Conservation (phyloP, 1,140 invertebrate species). For the Steinernema feltiae region DNA sequence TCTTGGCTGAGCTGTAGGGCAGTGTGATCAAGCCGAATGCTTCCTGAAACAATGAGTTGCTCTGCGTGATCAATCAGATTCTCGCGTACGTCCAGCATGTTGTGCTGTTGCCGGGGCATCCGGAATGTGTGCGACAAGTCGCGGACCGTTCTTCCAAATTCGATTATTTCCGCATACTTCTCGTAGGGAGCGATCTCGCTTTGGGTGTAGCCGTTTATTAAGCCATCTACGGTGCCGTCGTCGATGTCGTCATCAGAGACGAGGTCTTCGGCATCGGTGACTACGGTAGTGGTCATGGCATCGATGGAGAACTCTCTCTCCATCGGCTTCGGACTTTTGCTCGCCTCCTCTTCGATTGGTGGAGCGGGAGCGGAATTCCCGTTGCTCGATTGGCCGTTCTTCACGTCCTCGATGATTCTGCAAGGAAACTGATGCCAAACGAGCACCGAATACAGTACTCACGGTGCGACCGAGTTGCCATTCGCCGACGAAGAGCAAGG, state of each 20-base stretch:
- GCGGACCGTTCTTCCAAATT: neutral
- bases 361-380: neutral
- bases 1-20: slow-evolving; percentile 7
- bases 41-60: slow-evolving; percentile 16
- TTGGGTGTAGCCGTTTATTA: neutral
- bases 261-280: neutral
- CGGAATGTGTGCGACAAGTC: neutral
- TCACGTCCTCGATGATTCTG: neutral
- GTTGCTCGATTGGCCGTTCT: neutral
- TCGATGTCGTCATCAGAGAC: neutral
- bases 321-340: neutral
- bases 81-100: slow-evolving; percentile 19
- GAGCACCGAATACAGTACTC: neutral
- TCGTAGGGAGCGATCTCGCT: neutral
- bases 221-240: neutral
- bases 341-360: neutral
- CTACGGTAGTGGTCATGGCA: neutral
- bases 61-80: neutral
- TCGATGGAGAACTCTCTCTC: neutral
- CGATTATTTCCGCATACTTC: neutral
- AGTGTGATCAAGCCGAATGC: slow-evolving; percentile 23
- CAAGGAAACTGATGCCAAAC: neutral
- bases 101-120: slow-evolving; percentile 5
- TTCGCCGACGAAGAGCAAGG: slow-evolving; percentile 28
- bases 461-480: neutral